Evolutionary conservation across 2,113 vertebrate genomes (phyloP).

Genomic region (Conger conger): DNA sequence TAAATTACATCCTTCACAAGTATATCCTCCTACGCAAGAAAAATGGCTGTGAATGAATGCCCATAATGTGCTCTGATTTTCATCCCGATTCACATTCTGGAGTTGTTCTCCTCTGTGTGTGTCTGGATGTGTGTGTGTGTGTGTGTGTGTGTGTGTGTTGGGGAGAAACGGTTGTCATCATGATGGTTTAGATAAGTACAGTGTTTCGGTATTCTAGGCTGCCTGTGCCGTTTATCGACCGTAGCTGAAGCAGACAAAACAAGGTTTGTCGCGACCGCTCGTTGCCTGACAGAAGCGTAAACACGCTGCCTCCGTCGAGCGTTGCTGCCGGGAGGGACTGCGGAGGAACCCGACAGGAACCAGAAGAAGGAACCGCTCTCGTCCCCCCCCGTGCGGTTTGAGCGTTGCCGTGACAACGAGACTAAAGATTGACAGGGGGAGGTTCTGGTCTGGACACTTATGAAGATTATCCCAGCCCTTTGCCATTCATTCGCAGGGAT

Average conservation of each 20-base stretch:
- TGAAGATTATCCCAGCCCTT: too few species aligned
- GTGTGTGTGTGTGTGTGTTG: constrained; percentile 42
- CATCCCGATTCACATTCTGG: neutral
- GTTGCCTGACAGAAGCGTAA: constrained; percentile 31
- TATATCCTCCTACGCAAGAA: neutral
- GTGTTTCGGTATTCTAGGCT: constrained; percentile 34
- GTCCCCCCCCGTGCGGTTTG: constrained; percentile 33
- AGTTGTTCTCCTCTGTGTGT: too few species aligned
- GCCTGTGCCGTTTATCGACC: constrained; percentile 28
- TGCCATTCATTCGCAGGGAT: neutral
- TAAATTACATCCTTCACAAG: neutral
- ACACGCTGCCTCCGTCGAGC: constrained; percentile 33
- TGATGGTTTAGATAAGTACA: constrained; percentile 41
- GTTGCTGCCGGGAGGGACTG: constrained; percentile 42
- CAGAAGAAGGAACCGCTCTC: constrained; percentile 68
- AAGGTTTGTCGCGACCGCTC: constrained; percentile 25
- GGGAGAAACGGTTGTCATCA: constrained; percentile 38
- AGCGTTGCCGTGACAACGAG: constrained; percentile 58
- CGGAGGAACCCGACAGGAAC: constrained; percentile 48
- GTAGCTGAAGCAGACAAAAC: constrained; percentile 45
- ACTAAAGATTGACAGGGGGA: constrained; percentile 65
- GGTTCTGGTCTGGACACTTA: neutral
- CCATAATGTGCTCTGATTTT: neutral
- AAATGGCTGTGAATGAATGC: neutral
- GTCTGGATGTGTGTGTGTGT: too few species aligned